Base-by-base conservation (phyloP, 2,113 vertebrate genomes). In the Etheostoma spectabile region DNA sequence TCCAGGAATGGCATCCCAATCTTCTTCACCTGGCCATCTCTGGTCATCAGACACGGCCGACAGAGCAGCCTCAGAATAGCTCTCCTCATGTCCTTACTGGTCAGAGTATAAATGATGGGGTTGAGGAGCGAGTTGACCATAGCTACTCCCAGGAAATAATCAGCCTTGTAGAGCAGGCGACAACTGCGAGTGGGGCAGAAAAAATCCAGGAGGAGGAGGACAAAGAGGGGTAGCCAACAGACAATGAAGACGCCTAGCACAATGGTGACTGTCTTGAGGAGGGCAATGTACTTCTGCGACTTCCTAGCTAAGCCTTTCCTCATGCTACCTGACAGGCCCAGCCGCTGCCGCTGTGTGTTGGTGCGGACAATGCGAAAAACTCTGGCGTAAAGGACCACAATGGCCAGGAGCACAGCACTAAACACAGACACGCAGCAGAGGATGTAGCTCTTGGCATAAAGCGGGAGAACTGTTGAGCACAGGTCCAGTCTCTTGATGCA, bases 111-210 rank as follows among this genome's bases (percentile, higher is more conserved):
- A 91, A 98, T 97, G 82, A 98, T 94, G 5, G 97, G 97, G 85
- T 98, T 98, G 35, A 98, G 94, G 12, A 97, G 86, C 0, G 97
- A 98, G 88, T 98, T 98, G 66, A 97, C 87, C 95, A 99, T 97
- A 21, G 97, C 97, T 55, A 97, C 87, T 5, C 95, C 97, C 59
- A 98, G 89, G 87, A 98, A 98, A 80, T 97, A 97, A 15, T 97
- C 96, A 0, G 96, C 96, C 64, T 97, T 96, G 73, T 94, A 93
- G 64, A 97, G 95, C 35, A 98, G 73, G 0, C 60, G 30, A 79
- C 96, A 97, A 2, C 76, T 67, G 1, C 80, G 86, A 0, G 89
- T 92, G 0, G 93, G 86, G 69, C 96, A 97, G 53, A 95, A 93
- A 61, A 97, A 96, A 61, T 98, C 97, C 51, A 97, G 60, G 8